phyloP scores from a whole-genome alignment of 2,797 vertebrate genomes.

The Myripristis jacobus region DNA sequence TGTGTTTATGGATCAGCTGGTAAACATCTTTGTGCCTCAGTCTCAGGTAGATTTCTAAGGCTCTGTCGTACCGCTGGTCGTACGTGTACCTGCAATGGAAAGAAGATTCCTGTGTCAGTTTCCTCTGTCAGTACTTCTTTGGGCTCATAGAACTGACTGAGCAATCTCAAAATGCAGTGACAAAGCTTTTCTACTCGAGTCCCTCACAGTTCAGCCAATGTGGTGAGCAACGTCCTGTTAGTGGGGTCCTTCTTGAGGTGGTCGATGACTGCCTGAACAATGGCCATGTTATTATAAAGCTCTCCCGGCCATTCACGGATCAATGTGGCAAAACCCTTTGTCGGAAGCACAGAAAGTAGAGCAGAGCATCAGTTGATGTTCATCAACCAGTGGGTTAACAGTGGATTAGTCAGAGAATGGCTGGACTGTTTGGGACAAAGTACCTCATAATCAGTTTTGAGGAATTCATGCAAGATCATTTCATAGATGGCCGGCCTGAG shows the following conservation, averaged over 20 bases:
- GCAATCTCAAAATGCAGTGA: background rate
- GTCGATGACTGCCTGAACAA: constrained; percentile 94
- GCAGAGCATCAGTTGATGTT: background rate
- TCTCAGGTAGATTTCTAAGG: constrained; percentile 95
- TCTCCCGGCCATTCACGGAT: constrained; percentile 97
- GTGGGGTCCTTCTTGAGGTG: constrained; percentile 92
- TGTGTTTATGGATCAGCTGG: constrained; percentile 98
- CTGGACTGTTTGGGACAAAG: background rate
- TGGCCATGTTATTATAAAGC: constrained; percentile 95
- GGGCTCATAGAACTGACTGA: background rate
- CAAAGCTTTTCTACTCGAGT: background rate
- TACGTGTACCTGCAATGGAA: constrained; percentile 90
- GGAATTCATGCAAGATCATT: constrained; percentile 98
- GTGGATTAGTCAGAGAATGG: background rate
- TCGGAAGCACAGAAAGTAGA: constrained; percentile 6
- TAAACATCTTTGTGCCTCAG: constrained; percentile 97
- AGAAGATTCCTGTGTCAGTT: background rate
- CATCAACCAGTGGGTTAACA: background rate
- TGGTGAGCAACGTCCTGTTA: constrained; percentile 91
- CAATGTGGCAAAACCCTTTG: constrained; percentile 94
- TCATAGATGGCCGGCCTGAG: constrained; percentile 97
- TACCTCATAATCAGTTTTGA: constrained; percentile 98
- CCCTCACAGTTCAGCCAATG: constrained; percentile 95
- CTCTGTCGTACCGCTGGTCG: constrained; percentile 96
- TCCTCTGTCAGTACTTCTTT: too few species aligned